A percentile compares a stretch with the other conserved stretches of the same genome.
These are phyloP conservation scores for Odontocolon sp. DNA, from an alignment of 2,888 invertebrate genomes.

Conservation along the genomic window DNA sequence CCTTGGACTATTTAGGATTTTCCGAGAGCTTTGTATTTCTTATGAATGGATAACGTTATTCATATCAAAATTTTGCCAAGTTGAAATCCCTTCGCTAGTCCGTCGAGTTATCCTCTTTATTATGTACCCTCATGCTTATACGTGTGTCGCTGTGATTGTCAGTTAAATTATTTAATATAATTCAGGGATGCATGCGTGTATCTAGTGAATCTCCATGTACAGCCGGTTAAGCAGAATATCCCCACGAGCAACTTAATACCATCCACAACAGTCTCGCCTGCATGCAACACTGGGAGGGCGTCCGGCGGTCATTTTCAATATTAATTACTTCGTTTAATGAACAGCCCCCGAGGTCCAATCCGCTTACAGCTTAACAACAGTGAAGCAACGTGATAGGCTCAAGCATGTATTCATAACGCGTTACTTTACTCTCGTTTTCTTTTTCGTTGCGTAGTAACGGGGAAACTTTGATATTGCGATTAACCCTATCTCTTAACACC, in stretches of 20 bases:
- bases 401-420: not conserved
- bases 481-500: too few species aligned
- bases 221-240: slow-evolving; percentile 28
- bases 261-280: slow-evolving; percentile 10
- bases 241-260: slow-evolving; percentile 35
- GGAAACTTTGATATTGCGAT: too few species aligned
- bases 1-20: not conserved
- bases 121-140: not conserved
- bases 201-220: not conserved
- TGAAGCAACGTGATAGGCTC: slow-evolving; percentile 27
- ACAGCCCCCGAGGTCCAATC: slow-evolving; percentile 65
- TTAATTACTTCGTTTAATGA: slow-evolving; percentile 74
- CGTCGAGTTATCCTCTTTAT: slow-evolving; percentile 30
- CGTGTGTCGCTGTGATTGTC: not conserved
- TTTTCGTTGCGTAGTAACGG: too few species aligned
- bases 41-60: not conserved
- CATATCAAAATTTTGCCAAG: not conserved
- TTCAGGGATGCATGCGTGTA: not conserved
- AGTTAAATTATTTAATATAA: slow-evolving; percentile 24
- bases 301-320: slow-evolving; percentile 65
- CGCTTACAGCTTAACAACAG: slow-evolving; percentile 67
- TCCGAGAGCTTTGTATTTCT: not conserved
- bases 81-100: slow-evolving; percentile 52
- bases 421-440: not conserved
- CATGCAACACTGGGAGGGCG: slow-evolving; percentile 34